Conservation (phyloP, 2,113 vertebrate genomes). For the Cyprinodon tularosa region DNA sequence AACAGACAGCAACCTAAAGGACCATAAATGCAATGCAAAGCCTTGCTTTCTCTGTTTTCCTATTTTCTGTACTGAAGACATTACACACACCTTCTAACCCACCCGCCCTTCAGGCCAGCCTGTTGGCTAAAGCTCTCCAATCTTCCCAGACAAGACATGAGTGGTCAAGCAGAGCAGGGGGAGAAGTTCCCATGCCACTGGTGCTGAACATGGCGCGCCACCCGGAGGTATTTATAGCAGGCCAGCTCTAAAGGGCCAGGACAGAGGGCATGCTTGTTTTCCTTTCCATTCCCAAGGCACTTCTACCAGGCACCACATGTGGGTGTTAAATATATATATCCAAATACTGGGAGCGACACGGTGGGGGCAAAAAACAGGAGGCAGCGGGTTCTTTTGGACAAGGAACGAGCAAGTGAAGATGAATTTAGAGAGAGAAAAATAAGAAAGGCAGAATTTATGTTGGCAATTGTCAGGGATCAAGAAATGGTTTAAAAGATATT, state of each 20-base stretch:
- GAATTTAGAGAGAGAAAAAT: neutral
- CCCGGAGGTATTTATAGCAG: constrained; percentile 94
- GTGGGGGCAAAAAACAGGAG: constrained; percentile 54
- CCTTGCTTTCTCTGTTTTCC: constrained; percentile 5
- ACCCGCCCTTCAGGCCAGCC: constrained; percentile 44
- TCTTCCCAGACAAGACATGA: constrained; percentile 76
- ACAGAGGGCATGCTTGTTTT: constrained; percentile 95
- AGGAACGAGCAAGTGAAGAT: constrained; percentile 4
- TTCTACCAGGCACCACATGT: constrained; percentile 80
- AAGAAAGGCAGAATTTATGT: neutral
- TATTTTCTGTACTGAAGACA: constrained; percentile 20
- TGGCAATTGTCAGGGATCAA: neutral
- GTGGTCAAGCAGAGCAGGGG: constrained; percentile 63
- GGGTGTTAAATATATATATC: constrained; percentile 84
- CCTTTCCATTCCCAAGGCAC: constrained; percentile 93
- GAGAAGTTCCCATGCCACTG: constrained; percentile 94
- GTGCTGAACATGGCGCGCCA: constrained; percentile 87
- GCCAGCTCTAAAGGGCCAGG: constrained; percentile 77
- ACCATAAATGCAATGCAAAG: constrained; percentile 42
- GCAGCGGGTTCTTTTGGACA: constrained; percentile 40
- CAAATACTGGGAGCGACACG: constrained; percentile 76
- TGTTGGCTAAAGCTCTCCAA: constrained; percentile 71
- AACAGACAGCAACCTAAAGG: constrained; percentile 63
- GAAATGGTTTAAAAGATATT: neutral
- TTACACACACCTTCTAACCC: constrained; percentile 38